Base-by-base conservation (phyloP, 1,140 invertebrate genomes). In the Bombus vancouverensis region DNA sequence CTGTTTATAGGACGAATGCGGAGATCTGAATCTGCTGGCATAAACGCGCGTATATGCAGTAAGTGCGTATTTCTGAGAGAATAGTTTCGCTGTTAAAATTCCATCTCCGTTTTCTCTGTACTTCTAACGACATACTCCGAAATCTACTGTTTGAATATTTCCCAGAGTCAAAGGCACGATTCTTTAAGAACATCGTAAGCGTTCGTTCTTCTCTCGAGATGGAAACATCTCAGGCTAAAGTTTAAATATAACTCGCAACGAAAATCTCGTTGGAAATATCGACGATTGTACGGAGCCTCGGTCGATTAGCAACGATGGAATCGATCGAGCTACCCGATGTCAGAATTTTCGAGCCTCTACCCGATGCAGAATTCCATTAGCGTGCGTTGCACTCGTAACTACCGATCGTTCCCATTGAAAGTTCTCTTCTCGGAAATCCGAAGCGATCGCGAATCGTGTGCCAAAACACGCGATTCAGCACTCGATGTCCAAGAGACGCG, bases 391-490 rank as follows among this genome's bases (percentile, higher is more conserved):
- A 25, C n/a, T 57, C 3, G 12, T n/a, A 75, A 34, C 12, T 59
- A 4, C 44, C 53, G n/a, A 59, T 57, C 39, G 28, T 42, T 73
- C 15, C 22, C 39, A 57, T 71, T 13, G 62, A 78, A 59, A 37
- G 28, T n/a, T 22, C n/a, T 47, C 39, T 39, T 75, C 65, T 42
- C 10, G 34, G 65, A 83, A 83, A 66, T 83, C 72, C 15, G 10
- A 42, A 47, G 44, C 18, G 34, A 81, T 57, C 53, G 53, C 44
- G 53, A 34, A 25, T 62, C 39, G 34, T 15, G 34, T 28, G n/a
- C 34, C n/a, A 37, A 77, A 76, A 71, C 75, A 42, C 47, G 32
- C 47, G 37, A 70, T 62, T 79, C 82, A 71, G 47, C 66, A 22
- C 18, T 47, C n/a, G 74, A 37, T 39, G 6, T 25, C 39, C 12